Evolutionary conservation across 2,888 invertebrate species (phyloP), one percentile per base, ranked within the genome.

Genomic region (Ischnus inquisitorius): DNA sequence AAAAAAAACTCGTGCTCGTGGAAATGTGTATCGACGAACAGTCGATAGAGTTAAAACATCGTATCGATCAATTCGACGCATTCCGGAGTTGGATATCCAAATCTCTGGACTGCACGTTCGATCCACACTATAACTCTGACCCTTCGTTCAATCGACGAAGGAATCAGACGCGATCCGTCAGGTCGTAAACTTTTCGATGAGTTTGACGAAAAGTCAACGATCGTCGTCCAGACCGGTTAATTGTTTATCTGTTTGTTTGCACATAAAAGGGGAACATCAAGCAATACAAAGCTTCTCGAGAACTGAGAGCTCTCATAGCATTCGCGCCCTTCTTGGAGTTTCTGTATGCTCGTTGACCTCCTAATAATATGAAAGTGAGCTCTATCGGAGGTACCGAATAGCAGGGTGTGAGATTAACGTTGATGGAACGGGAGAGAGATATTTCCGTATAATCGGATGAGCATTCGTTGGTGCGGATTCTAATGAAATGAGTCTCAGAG

Each of bases 401-500:
- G 19, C 62, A 67, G 80, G 74, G 54, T n/a, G 71, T 60, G 80
- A 83, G 77, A 78, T 84, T 80, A 80, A 60, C 57, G 54, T 25
- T 41, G 46, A 64, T 22, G 68, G 67, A 67, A 69, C 39, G 71
- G 34, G 12, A 51, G 72, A 51, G 72, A 64, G 82, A 75, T 19
- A 54, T 78, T 83, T 86, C 89, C 89, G 87, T 86, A 85, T 91
- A 91, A 92, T 90, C 90, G 91, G 89, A 91, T 90, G 87, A 90
- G 86, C 85, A 84, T 86, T 87, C 80, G 71, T 79, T 85, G 87
- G 86, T 85, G 87, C 87, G 88, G 1, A 86, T 84, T 85, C 89
- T 89, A 89, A 90, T 90, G 88, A 89, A 89, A 90, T 88, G 87
- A 89, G 88, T 81, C 86, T 82, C 68, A 67, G 81, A 86, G 85